Evolutionary conservation across 2,797 vertebrate species (phyloP), one percentile per base, ranked within the genome.

Genomic region (Clangula hyemalis): DNA sequence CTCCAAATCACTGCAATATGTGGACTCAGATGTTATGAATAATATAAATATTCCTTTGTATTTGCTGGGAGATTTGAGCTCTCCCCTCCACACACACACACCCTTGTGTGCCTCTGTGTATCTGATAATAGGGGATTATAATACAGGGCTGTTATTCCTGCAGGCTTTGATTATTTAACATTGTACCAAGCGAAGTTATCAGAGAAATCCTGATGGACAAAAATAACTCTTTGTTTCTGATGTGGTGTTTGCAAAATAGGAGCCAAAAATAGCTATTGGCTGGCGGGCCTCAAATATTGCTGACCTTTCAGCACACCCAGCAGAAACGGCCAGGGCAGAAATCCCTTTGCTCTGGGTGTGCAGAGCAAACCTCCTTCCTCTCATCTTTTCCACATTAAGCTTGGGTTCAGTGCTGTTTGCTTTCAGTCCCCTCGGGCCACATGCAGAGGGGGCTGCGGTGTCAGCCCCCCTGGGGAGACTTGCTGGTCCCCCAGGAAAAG

Each of bases 201-300:
- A 93, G 94, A 94, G 68, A 53, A 77, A 74, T 85, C 88, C 94
- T 8, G 4, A 68, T 0, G 10, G 93, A 96, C 93, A 73, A 80
- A 95, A 97, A 96, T 95, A 96, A 80, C 90, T 83, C 91, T 94
- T 96, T 96, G 95, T 96, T 96, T 95, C 86, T 93, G 61, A 71
- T 64, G 45, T 58, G 27, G 18, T 82, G 61, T 88, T 95, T 95
- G 91, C 75, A 94, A 96, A 96, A 94, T 80, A 62, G 58, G 39
- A 96, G 89, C 93, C 85, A 93, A 94, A 96, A 96, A 96, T 94
- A 97, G 95, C 88, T 94, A 21, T 89, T 93, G 83, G 68, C 72
- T 91, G 77, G 68, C 38, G 88, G 83, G 62, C 85, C 74, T 74
- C 71, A 93, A 94, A 54, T 90, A 64, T 13, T 92, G 91, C 91